Evolutionary conservation across 2,888 invertebrate genomes (phyloP), one percentile per base, ranked within the genome.

Genomic region (Volucella inflata): DNA sequence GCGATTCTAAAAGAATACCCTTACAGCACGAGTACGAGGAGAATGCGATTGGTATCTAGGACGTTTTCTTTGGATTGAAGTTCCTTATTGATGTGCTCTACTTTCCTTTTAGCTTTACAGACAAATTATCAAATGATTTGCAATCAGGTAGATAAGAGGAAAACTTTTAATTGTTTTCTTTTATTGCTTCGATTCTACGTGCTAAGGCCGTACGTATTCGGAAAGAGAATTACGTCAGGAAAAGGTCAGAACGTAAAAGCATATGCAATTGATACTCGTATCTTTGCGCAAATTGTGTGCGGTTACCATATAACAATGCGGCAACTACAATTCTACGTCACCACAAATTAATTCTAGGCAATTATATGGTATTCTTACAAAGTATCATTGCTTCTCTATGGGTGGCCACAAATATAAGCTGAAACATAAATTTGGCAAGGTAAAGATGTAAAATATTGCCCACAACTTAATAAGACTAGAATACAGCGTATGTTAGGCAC

Each of bases 121-220:
- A 65, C 48, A 55, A 84, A 84, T 84, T 80, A 84, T 80, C 80
- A 84, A 84, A 84, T 76, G 84, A 75, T 79, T 75, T 65, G 75
- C 75, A 80, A 80, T 80, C 84, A 84, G 75, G 64, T 70, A 70
- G 84, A 84, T 84, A 80, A 84, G 84, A 30, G 79, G 72, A 84
- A 80, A 84, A 84, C 65, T 84, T 84, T 84, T 84, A 84, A 84
- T 84, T 84, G 74, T 75, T 80, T 84, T 84, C 84, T 75, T 60
- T 71, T 80, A 84, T 80, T 75, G 80, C 70, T 50, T 84, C 46
- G 14, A 30, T 30, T 75, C 51, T 79, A 67, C 77, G 78, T 78
- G 72, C 21, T 38, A n/a, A 16, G 50, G 11, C 21, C 14, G 2
- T 11, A 53, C 17, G 2, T 11, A 53, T n/a, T 12, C 11, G 21